phyloP scores from a whole-genome alignment of 2,797 vertebrate genomes.

The Myotis planiceps region DNA sequence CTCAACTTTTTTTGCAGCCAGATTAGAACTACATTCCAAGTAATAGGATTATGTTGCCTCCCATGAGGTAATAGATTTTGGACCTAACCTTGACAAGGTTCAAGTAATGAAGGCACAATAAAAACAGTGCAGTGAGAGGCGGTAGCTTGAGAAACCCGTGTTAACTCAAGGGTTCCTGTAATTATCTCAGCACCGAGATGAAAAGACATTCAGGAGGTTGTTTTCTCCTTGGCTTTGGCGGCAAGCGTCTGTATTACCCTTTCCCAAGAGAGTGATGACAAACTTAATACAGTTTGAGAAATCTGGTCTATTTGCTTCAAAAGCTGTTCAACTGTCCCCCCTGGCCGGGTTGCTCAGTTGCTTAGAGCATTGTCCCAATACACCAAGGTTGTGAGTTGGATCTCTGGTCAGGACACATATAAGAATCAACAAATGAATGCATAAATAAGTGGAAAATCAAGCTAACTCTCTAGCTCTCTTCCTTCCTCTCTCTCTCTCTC shows the following conservation, averaged over 20 bases:
- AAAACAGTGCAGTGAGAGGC: neutral
- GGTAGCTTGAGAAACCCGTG: neutral
- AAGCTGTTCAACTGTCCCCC: neutral
- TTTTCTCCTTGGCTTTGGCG: neutral
- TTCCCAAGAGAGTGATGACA: conserved; percentile 5
- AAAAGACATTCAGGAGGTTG: neutral
- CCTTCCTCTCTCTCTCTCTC: neutral
- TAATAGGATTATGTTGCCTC: neutral
- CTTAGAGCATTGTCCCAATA: neutral
- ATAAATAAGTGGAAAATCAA: neutral
- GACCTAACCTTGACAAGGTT: neutral
- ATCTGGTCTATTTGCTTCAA: conserved; percentile 38
- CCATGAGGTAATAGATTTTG: conserved; percentile 15
- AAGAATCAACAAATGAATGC: neutral
- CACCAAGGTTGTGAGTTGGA: neutral
- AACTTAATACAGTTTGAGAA: conserved; percentile 19
- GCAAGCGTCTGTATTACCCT: neutral
- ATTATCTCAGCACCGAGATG: neutral
- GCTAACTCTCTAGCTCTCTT: neutral
- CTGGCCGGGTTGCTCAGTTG: neutral
- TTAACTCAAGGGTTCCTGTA: neutral
- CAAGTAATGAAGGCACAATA: neutral
- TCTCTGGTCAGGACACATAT: neutral
- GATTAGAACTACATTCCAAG: neutral
- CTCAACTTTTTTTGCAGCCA: neutral